A percentile compares a stretch with the other conserved stretches of the same genome.
These are phyloP conservation scores for Channa maculata DNA, from an alignment of 2,113 vertebrate species.

Conservation along the genomic window DNA sequence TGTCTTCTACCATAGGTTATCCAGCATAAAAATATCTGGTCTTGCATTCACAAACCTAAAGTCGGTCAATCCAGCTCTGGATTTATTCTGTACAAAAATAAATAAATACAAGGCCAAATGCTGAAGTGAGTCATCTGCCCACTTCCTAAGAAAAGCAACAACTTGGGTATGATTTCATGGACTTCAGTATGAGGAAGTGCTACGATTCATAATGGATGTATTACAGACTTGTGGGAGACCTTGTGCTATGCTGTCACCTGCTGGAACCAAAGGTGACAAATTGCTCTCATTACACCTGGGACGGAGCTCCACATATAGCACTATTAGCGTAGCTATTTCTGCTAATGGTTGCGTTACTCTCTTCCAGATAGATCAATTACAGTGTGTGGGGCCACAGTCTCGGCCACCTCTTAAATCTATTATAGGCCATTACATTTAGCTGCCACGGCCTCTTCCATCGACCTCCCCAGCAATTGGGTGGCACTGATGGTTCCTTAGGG, in stretches of 20 bases:
- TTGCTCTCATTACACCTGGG: conserved; percentile 80
- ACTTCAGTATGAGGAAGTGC: conserved; percentile 41
- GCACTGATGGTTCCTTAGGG: conserved; percentile 22
- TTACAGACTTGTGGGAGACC: conserved; percentile 38
- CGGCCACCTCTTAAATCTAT: conserved; percentile 75
- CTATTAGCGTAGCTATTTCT: conserved; percentile 80
- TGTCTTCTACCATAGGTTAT: no score
- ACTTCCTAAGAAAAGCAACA: not conserved
- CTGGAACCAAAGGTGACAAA: conserved; percentile 77
- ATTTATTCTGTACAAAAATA: not conserved
- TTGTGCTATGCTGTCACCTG: conserved; percentile 63
- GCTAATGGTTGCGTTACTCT: conserved; percentile 77
- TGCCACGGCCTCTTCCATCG: conserved; percentile 44
- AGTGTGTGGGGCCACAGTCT: conserved; percentile 55
- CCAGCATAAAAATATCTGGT: not conserved
- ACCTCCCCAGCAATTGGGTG: conserved; percentile 47
- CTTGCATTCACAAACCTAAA: not conserved
- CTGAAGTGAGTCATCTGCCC: not conserved
- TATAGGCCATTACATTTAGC: conserved; percentile 63
- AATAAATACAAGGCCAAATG: conserved; percentile 1
- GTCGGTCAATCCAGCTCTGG: not conserved
- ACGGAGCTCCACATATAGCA: conserved; percentile 73
- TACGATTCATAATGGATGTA: conserved; percentile 54
- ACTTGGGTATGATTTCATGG: conserved; percentile 36
- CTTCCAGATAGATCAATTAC: conserved; percentile 79